Base-by-base conservation (phyloP, 2,888 invertebrate genomes). In the Erebia epiphron region DNA sequence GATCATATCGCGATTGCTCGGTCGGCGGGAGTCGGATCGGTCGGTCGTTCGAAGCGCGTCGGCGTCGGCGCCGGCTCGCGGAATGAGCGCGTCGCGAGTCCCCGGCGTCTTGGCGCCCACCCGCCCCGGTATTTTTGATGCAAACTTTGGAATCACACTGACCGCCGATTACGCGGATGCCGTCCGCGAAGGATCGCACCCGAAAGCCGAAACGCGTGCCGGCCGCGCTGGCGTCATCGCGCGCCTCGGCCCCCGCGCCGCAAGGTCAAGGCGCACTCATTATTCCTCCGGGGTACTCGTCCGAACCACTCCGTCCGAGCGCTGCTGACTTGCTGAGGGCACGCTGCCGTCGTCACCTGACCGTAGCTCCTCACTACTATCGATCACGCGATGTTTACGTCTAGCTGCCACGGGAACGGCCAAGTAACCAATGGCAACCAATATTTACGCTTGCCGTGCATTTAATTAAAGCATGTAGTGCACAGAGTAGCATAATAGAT, bases 21-120 rank as follows among this genome's bases (percentile, higher is more conserved):
- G 81, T 86, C 86, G 86, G 87, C 88, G 86, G 87, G 88, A 89
- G 87, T 89, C 87, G 86, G 87, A 81, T 89, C 90, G 89, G 88
- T 92, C 91, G 92, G 82, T 92, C 92, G 92, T 92, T 91, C 91
- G 93, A 86, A 79, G 87, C 91, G 91, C 87, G 93, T 89, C 92
- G 92, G 90, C 91, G 92, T 89, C 89, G 92, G 91, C 90, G 91
- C 91, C 92, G 89, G 85, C 82, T 87, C 90, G 91, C 92, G 86
- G 90, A 92, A 90, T 91, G 91, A 91, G 87, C 83, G 81, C 83
- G 85, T 77, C 81, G 80, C 84, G 85, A 84, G 85, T 83, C 80
- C 84, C 86, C 82, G 84, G 85, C 87, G 88, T 61, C 49, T 68
- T 52, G 86, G 83, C 82, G 84, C 90, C 88, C 90, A 87, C 90